Evolutionary conservation across 2,113 vertebrate species (phyloP).

Genomic region (Anolis sagrei): DNA sequence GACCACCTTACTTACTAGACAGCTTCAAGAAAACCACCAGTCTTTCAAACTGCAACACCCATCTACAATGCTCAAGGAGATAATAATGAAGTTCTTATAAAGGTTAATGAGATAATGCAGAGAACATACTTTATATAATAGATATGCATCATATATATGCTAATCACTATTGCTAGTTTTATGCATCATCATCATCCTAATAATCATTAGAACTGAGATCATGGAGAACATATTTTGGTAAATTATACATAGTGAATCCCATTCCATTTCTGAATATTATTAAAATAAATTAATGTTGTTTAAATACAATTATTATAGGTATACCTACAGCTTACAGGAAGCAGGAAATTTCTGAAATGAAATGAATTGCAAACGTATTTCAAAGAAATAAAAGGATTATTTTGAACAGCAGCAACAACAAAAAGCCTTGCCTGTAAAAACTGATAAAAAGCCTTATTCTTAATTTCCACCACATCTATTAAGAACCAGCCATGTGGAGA

Average conservation of each 20-base stretch:
- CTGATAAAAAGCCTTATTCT: conserved; percentile 67
- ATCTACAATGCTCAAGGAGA: too few species aligned
- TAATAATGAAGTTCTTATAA: background rate
- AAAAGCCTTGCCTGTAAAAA: conserved; percentile 59
- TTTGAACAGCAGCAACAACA: background rate
- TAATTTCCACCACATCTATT: conserved; percentile 51
- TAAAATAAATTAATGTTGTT: conserved; percentile 8
- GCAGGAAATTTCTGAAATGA: conserved; percentile 53
- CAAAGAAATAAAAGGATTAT: conserved; percentile 62
- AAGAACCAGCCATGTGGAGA: conserved; percentile 66
- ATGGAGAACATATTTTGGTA: background rate
- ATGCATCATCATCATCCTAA: background rate
- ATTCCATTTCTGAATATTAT: background rate
- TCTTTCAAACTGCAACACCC: background rate
- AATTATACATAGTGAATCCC: background rate
- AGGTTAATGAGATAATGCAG: background rate
- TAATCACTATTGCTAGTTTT: background rate
- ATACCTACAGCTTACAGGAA: conserved; percentile 30
- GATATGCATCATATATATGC: background rate
- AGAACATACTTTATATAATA: background rate
- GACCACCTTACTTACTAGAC: background rate
- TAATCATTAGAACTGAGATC: background rate
- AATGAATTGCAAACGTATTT: conserved; percentile 45
- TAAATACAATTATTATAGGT: conserved; percentile 47
- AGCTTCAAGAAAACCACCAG: background rate